Conservation (phyloP, 2,888 invertebrate species). For the Abrostola triplasia region DNA sequence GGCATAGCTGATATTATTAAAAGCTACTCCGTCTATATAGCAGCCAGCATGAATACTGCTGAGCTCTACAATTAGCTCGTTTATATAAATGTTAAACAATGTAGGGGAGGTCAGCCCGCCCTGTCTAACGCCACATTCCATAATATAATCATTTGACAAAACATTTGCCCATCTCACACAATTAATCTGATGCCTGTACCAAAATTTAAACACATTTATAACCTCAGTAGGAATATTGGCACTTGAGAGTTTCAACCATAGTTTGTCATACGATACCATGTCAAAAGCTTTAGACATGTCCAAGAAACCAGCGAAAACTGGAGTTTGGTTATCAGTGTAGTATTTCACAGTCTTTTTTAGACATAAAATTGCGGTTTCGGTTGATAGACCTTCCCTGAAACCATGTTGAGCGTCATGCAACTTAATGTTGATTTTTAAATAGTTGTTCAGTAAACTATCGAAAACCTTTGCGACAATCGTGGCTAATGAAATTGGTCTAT, state of each 20-base stretch:
- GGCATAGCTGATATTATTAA: constrained; percentile 1
- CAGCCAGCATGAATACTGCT: not conserved
- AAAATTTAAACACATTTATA: not conserved
- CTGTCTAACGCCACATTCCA: constrained; percentile 5
- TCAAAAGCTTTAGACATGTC: constrained; percentile 4
- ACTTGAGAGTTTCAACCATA: not conserved
- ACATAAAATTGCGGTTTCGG: not conserved
- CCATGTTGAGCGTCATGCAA: constrained; percentile 1
- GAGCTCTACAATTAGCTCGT: not conserved
- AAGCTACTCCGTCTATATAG: not conserved
- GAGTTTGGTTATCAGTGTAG: too few species aligned
- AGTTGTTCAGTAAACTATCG: constrained; percentile 9
- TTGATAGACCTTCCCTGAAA: not conserved
- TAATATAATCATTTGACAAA: not conserved
- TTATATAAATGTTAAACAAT: not conserved
- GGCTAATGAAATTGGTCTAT: constrained; percentile 10
- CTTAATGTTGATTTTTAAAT: not conserved
- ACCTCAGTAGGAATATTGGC: not conserved
- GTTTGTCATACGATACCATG: not conserved
- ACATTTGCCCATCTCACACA: not conserved
- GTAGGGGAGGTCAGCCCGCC: not conserved
- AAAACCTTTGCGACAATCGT: constrained; percentile 20
- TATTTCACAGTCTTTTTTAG: not conserved
- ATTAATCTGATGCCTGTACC: not conserved
- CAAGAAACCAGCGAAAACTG: not conserved